Percentiles rank a stretch among this genome's conserved stretches.
phyloP scores from a whole-genome alignment of 2,113 vertebrate genomes.

The Pyrgilauda ruficollis region DNA sequence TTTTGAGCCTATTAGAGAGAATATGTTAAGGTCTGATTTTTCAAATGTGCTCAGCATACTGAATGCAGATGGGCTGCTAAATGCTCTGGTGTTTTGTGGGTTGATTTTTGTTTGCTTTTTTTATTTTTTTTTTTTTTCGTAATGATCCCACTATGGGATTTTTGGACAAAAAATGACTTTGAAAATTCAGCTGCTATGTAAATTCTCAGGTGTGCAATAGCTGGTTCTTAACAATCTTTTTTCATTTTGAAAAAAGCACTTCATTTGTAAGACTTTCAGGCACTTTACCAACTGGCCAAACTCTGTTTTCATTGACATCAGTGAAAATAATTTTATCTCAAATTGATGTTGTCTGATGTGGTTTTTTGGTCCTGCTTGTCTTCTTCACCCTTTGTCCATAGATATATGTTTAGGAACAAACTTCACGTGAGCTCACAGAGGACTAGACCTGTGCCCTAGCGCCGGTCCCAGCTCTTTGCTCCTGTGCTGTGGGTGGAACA shows the following conservation, averaged over 20 bases:
- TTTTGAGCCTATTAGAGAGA: neutral
- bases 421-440: neutral
- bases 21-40: neutral
- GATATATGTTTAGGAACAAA: neutral
- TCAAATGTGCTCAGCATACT: neutral
- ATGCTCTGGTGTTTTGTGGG: neutral
- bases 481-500: neutral
- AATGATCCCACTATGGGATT: neutral
- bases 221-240: neutral
- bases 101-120: neutral
- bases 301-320: neutral
- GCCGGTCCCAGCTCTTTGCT: neutral
- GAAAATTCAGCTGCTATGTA: neutral
- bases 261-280: neutral
- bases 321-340: neutral
- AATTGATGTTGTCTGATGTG: neutral
- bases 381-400: neutral
- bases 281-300: neutral
- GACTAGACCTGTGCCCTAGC: neutral
- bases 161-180: neutral
- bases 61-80: neutral
- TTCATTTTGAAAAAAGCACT: neutral
- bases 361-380: neutral
- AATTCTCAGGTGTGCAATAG: neutral
- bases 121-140: too few species aligned